Conservation (phyloP, 1,140 invertebrate genomes). For the Papilio machaon region DNA sequence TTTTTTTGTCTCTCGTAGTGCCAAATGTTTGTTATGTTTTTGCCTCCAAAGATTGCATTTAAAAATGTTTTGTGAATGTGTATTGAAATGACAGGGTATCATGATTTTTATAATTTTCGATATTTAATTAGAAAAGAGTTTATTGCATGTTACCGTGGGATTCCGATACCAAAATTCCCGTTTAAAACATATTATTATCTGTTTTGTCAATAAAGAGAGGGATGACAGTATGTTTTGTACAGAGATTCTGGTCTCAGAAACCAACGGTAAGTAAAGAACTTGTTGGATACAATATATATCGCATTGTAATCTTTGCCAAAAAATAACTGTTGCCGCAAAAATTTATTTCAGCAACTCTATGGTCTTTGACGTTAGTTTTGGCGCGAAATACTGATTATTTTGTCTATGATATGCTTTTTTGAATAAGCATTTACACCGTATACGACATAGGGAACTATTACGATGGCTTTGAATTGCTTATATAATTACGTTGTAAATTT, state of each 20-base stretch:
- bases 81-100: conserved; percentile 77
- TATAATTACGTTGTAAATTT: not conserved
- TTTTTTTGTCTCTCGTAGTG: conserved; percentile 35
- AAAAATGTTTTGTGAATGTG: conserved; percentile 52
- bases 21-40: conserved; percentile 36
- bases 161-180: too few relatives aligned
- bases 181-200: too few relatives aligned
- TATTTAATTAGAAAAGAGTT: conserved; percentile 33
- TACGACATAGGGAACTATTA: conserved; percentile 20
- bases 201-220: too few relatives aligned
- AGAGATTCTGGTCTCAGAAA: too few relatives aligned
- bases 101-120: conserved; percentile 50
- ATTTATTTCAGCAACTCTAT: not conserved
- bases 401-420: not conserved
- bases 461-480: conserved; percentile 19
- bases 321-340: not conserved
- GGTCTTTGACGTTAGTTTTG: not conserved
- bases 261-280: too few relatives aligned
- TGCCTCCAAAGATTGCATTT: conserved; percentile 61
- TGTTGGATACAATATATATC: not conserved
- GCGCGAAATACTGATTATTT: not conserved
- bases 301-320: not conserved
- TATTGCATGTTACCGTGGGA: not conserved
- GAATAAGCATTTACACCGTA: conserved; percentile 27
- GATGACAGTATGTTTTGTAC: too few relatives aligned